Evolutionary conservation across 2,113 vertebrate genomes (phyloP), one percentile per base, ranked within the genome.

Genomic region (Danionella cerebrum): DNA sequence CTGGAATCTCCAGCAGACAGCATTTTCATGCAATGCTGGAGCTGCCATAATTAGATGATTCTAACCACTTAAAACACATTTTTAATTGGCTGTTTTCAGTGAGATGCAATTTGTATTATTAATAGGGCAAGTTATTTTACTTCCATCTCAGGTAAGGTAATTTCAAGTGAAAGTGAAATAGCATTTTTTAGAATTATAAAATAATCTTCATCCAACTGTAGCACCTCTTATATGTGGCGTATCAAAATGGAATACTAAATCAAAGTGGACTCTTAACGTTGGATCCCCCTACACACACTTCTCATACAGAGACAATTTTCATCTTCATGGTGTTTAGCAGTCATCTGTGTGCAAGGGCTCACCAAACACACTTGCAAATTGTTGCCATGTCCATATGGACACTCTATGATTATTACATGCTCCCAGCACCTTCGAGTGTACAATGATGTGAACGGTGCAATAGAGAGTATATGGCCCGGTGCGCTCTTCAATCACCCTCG

Each of bases 371-470:
- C 38, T 58, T 33, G 25, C 55, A 69, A 22, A 64, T 52, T 70
- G 72, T 82, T 79, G 72, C 76, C 67, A 41, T 75, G 74, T 72
- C 76, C 78, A 50, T 31, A 69, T 63, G 42, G 42, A 65, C 74
- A 38, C 10, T 47, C 27, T 1, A 51, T 22, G 47, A 71, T 65
- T 36, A 44, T 45, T 24, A 60, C 44, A 10, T 47, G 48, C 31
- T 63, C 16, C 27, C 50, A 7, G 6, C 57, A 45, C 57, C 25
- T 60, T 39, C 41, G 57, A 60, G 57, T 25, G 31, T 60, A 16
- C 5, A 31, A 31, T 45, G 14, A 60, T 31, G 25, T 44, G 39
- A 22, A 19, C 14, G 0, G 9, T 59, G 38, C 8, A 3, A 13
- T 2, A 4, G 44, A 1, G 12, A 1, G 24, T 21, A 39, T 31